Evolutionary conservation across 2,113 vertebrate species (phyloP), one percentile per base, ranked within the genome.

Genomic region (Sylvia atricapilla): DNA sequence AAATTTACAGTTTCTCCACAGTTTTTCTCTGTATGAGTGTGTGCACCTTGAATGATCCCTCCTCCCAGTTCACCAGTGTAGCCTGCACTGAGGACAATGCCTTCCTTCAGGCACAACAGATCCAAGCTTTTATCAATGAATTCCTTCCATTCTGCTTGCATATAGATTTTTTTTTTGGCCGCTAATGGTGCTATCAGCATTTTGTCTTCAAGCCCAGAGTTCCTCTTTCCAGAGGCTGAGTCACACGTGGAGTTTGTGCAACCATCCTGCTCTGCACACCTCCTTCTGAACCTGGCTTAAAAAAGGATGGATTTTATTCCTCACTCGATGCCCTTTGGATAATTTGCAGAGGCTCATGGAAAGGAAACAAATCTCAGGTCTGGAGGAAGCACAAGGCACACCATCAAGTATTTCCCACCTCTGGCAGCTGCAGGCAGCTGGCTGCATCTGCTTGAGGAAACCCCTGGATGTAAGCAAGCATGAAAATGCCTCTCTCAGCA

Each of bases 361-460:
- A 92, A 89, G 59, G 64, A 91, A 84, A 84, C 55, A 87, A 64
- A 85, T 76, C 55, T 87, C 52, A 79, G 68, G 53, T 91, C 68
- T 92, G 52, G 50, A 58, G 72, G 72, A 92, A 96, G 72, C 72
- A 84, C 53, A 76, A 18, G 2, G 12, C 90, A 58, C 50, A 50
- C 58, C 5, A 9, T 70, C 55, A 63, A 88, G 70, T n/a, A 74
- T 56, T 69, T 78, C 93, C 90, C 84, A 95, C 81, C 94, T 92
- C 93, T 85, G 80, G 94, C 94, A 83, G 84, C 28, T 87, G 82
- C 70, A 96, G 75, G 86, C 91, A 96, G 80, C 74, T 96, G 94
- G 88, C 72, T 91, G 91, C 77, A 69, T 87, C 89, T 90, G 89
- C 93, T 87, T 41, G 53, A 20, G 73, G 93, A 89, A 94, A 86